Evolutionary conservation across 2,797 vertebrate species (phyloP).

Genomic region (Heteromormyrus szaboi): DNA sequence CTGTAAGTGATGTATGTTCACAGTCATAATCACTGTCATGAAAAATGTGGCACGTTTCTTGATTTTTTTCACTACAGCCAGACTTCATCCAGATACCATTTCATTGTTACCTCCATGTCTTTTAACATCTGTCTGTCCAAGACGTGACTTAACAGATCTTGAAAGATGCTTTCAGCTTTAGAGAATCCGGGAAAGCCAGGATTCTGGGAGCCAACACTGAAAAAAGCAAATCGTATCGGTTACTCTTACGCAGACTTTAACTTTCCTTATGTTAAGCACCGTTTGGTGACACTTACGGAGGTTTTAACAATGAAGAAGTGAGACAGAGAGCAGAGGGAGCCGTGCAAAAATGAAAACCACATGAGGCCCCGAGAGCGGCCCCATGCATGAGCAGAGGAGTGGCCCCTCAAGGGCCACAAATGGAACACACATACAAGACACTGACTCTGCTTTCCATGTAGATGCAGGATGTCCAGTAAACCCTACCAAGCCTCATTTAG

Average conservation of each 20-base stretch:
- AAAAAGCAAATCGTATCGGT: neutral
- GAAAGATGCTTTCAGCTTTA: neutral
- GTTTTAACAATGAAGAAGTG: conserved; percentile 20
- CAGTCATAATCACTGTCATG: neutral
- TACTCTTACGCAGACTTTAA: conserved; percentile 38
- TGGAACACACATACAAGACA: neutral
- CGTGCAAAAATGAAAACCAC: conserved; percentile 48
- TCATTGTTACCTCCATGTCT: neutral
- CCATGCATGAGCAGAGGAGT: conserved; percentile 42
- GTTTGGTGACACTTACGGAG: conserved; percentile 25
- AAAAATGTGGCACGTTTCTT: conserved; percentile 3
- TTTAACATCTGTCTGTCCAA: neutral
- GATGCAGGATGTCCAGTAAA: neutral
- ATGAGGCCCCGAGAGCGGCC: conserved; percentile 31
- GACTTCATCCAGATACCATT: neutral
- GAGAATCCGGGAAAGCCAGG: neutral
- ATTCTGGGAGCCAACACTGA: neutral
- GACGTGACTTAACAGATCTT: neutral
- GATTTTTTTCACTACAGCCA: neutral
- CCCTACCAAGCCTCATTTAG: neutral
- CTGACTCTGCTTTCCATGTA: neutral
- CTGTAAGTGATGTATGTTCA: neutral
- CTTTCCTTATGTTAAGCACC: conserved; percentile 42
- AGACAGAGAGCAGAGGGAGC: conserved; percentile 42
- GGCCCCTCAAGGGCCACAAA: neutral